These are phyloP conservation scores for Tetranychus truncatus DNA, from an alignment of 2,888 invertebrate genomes.

Conservation along the genomic window DNA sequence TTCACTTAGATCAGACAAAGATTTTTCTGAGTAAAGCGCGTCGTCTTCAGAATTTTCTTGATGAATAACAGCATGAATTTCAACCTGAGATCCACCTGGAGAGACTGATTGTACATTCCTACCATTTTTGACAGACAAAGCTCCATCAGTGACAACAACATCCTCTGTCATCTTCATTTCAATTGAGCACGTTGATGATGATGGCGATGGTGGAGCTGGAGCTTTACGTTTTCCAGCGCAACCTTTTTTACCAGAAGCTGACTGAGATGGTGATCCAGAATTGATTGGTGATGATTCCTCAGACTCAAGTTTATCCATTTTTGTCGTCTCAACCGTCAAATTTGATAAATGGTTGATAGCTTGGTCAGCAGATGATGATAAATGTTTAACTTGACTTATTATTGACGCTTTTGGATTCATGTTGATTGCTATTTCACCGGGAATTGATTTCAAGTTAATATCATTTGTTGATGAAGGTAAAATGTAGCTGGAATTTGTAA, in stretches of 20 bases:
- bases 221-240: background rate
- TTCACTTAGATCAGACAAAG: background rate
- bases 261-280: background rate
- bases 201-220: background rate
- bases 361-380: background rate
- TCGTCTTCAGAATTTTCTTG: conserved; percentile 3
- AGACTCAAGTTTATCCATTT: background rate
- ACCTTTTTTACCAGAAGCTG: background rate
- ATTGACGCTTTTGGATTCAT: background rate
- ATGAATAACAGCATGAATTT: conserved; percentile 9
- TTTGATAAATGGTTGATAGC: background rate
- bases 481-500: background rate
- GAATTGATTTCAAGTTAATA: background rate
- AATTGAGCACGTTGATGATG: background rate
- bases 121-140: background rate
- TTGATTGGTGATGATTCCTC: background rate
- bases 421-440: background rate
- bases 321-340: background rate
- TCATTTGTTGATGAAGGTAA: background rate
- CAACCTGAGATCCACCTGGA: conserved; percentile 1
- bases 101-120: background rate
- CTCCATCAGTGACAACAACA: background rate
- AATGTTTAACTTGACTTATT: background rate
- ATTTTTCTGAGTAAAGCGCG: background rate
- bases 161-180: background rate